These are phyloP conservation scores for Penaeus indicus DNA, from an alignment of 1,140 invertebrate genomes.

Conservation along the genomic window DNA sequence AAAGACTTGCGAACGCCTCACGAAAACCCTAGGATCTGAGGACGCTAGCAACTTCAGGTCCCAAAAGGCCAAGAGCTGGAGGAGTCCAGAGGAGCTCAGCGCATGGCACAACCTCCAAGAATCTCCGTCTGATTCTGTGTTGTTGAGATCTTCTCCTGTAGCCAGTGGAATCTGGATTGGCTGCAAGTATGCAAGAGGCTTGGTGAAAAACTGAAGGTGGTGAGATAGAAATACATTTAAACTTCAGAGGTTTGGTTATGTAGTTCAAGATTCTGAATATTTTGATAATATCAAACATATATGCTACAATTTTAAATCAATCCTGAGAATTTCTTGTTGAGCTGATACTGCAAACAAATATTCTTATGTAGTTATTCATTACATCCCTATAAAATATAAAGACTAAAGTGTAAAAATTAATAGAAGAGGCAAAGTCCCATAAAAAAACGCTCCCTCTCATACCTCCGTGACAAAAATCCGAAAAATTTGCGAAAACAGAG, in stretches of 20 bases:
- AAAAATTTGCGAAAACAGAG: no score
- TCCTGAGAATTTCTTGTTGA: no score
- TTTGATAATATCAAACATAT: no score
- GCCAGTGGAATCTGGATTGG: conserved; percentile 45
- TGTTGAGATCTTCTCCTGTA: conserved; percentile 27
- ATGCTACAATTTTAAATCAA: no score
- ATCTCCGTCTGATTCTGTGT: conserved; percentile 5
- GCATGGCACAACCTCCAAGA: conserved; percentile 51
- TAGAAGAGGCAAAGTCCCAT: no score
- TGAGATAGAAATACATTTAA: neutral
- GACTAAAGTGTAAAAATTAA: no score
- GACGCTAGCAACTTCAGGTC: conserved; percentile 47
- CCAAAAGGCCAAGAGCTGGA: conserved; percentile 50
- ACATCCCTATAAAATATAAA: no score
- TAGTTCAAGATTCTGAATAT: no score
- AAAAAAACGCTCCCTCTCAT: no score
- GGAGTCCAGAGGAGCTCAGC: conserved; percentile 42
- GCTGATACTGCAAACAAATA: no score
- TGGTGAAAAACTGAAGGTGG: neutral
- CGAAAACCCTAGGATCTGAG: conserved; percentile 34
- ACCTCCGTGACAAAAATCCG: no score
- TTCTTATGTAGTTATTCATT: no score
- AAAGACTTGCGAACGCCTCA: conserved; percentile 52
- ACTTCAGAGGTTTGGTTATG: neutral
- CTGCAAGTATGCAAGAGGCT: conserved; percentile 8